These are phyloP conservation scores for Sminthurinus signatus DNA, from an alignment of 1,140 invertebrate species.

Conservation along the genomic window DNA sequence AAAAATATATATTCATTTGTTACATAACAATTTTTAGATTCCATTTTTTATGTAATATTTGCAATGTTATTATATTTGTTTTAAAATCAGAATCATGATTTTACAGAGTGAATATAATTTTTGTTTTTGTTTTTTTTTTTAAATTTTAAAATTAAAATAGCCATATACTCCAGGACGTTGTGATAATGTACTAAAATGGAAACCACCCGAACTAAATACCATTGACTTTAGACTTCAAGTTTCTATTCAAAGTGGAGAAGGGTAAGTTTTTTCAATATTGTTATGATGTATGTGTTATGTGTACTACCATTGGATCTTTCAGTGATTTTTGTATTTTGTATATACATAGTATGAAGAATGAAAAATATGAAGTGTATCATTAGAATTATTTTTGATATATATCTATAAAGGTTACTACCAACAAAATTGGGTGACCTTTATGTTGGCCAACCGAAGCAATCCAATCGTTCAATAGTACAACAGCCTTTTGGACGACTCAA, in stretches of 20 bases:
- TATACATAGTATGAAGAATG: no score
- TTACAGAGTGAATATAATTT: no score
- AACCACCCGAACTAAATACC: constrained; percentile 85
- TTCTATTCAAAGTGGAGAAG: constrained; percentile 59
- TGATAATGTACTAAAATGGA: constrained; percentile 92
- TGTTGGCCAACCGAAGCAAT: constrained; percentile 66
- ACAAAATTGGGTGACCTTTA: constrained; percentile 69
- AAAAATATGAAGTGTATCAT: no score
- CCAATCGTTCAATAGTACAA: no score
- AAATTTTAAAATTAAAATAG: no score
- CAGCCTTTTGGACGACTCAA: constrained; percentile 68
- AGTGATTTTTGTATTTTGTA: constrained; percentile 14
- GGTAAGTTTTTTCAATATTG: constrained; percentile 52
- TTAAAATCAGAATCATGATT: no score
- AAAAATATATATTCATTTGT: background rate
- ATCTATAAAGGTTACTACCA: constrained; percentile 67
- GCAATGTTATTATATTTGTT: no score
- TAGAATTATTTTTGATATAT: no score
- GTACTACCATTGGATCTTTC: no score
- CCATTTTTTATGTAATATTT: no score
- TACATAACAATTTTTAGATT: no score
- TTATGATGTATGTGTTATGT: constrained; percentile 15
- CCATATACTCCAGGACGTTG: constrained; percentile 77
- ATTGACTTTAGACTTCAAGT: constrained; percentile 92
- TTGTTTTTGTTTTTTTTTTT: constrained; percentile 44